Percentiles rank a stretch among this genome's conserved stretches.
phyloP scores from a whole-genome alignment of 2,113 vertebrate species.

The Oncorhynchus keta region DNA sequence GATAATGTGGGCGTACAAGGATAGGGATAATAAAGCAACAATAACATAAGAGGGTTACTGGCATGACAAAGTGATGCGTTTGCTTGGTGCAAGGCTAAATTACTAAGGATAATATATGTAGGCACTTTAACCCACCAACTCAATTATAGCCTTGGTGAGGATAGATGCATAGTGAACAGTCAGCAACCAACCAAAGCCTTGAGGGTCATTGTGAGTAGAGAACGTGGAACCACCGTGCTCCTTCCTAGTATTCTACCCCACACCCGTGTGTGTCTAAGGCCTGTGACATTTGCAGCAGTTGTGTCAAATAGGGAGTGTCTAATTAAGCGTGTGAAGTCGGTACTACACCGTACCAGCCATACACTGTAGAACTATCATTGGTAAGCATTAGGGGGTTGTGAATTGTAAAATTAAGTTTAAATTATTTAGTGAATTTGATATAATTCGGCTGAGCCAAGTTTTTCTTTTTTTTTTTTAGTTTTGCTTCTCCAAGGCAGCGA shows the following conservation, averaged over 20 bases:
- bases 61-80: too few species aligned
- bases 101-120: too few species aligned
- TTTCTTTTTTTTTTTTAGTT: too few species aligned
- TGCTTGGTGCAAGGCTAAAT: too few species aligned
- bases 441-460: too few species aligned
- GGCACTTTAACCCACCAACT: too few species aligned
- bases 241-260: background rate
- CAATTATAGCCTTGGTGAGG: too few species aligned
- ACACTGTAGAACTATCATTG: background rate
- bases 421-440: too few species aligned
- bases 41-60: too few species aligned
- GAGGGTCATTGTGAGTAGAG: background rate
- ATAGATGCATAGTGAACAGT: background rate
- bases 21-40: too few species aligned
- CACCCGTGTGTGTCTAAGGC: background rate
- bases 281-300: background rate
- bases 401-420: too few species aligned
- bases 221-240: background rate
- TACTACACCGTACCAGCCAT: background rate
- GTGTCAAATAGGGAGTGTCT: background rate
- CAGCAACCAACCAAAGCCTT: background rate
- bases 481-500: too few species aligned
- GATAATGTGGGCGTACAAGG: background rate
- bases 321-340: background rate
- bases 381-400: background rate